phyloP scores from a whole-genome alignment of 1,140 invertebrate species.

The Solenopsis invicta region DNA sequence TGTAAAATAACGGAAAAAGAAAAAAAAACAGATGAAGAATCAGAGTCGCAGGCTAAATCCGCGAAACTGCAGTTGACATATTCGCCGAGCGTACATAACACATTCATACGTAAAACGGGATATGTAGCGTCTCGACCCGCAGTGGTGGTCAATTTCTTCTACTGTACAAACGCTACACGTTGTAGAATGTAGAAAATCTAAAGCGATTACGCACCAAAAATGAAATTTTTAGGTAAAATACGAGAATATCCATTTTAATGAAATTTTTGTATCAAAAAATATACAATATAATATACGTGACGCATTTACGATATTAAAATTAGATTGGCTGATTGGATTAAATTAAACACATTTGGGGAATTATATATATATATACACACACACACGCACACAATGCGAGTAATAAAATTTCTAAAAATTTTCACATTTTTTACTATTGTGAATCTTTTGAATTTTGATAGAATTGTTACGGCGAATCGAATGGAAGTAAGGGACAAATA shows the following conservation, averaged over 20 bases:
- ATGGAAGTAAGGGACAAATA: constrained; percentile 29
- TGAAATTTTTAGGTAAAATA: not conserved
- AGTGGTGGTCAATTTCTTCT: constrained; percentile 79
- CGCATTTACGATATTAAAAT: not conserved
- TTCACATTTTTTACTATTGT: constrained; percentile 3
- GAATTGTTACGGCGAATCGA: constrained; percentile 2
- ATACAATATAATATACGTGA: not conserved
- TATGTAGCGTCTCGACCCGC: constrained; percentile 81
- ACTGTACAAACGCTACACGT: not conserved
- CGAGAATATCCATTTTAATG: not conserved
- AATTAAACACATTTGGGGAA: not conserved
- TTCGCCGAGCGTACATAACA: constrained; percentile 83
- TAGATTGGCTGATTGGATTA: not conserved
- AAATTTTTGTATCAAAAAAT: not conserved
- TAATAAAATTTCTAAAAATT: not conserved
- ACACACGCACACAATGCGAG: not conserved
- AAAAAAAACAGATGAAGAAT: constrained; percentile 71
- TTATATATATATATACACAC: too few relatives aligned
- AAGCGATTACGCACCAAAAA: too few relatives aligned
- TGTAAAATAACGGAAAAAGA: constrained; percentile 63
- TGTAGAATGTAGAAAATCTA: not conserved
- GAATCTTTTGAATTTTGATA: not conserved
- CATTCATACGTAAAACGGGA: constrained; percentile 83
- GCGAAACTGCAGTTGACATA: constrained; percentile 85
- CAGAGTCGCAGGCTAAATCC: constrained; percentile 75